These are phyloP conservation scores for Xestoiulus laeticollis DNA, from an alignment of 2,888 invertebrate species.

Conservation along the genomic window DNA sequence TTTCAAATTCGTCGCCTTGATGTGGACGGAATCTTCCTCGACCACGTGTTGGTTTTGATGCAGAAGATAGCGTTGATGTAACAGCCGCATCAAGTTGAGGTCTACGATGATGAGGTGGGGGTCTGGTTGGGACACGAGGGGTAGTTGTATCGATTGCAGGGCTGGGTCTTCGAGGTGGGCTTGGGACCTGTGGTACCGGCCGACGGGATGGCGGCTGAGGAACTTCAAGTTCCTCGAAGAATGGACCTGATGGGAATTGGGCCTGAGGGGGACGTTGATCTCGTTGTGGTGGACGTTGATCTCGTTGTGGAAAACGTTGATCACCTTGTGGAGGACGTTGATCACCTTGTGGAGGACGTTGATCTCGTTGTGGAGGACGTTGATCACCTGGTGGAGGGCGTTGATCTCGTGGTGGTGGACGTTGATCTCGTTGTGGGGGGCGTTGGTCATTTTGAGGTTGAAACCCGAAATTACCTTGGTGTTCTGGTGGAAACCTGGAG, in stretches of 20 bases:
- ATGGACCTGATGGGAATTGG: conserved; percentile 20
- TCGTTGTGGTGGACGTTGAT: neutral
- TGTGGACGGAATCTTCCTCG: conserved; percentile 47
- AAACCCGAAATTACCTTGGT: neutral
- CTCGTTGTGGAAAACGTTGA: conserved; percentile 8
- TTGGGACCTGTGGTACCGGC: neutral
- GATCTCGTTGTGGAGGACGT: neutral
- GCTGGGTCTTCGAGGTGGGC: neutral
- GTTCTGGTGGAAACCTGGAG: conserved; percentile 42
- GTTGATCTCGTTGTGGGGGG: neutral
- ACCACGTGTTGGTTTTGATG: conserved; percentile 46
- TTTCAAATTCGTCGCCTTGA: neutral
- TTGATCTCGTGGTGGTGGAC: neutral
- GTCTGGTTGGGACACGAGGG: neutral
- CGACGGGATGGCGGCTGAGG: neutral
- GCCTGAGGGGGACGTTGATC: conserved; percentile 34
- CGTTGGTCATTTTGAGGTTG: neutral
- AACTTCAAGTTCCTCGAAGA: neutral
- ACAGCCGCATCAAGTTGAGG: neutral
- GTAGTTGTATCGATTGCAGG: neutral
- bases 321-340: conserved; percentile 10
- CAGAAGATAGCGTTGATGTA: neutral
- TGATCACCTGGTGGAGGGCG: neutral
- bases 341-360: neutral
- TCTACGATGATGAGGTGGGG: neutral